Evolutionary conservation across 2,113 vertebrate species (phyloP).

Genomic region (Ceuthmochares aereus): DNA sequence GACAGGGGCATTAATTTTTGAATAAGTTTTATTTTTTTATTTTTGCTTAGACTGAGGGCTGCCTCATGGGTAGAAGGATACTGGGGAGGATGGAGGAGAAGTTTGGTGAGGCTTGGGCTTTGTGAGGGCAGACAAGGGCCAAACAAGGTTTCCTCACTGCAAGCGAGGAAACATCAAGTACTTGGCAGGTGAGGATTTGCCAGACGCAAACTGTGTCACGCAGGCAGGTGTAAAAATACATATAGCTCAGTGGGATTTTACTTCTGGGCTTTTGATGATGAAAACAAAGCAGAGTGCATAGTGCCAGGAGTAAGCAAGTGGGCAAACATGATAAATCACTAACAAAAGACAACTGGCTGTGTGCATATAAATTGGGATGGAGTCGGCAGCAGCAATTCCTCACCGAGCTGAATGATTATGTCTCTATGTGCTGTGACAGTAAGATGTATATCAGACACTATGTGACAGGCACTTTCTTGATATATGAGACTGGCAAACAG

Average conservation of each 20-base stretch:
- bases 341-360: background rate
- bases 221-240: background rate
- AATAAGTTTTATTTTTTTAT: background rate
- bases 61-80: background rate
- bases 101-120: background rate
- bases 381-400: constrained; percentile 5
- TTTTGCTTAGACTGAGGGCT: background rate
- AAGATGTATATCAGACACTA: background rate
- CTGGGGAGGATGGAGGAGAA: background rate
- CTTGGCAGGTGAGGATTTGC: background rate
- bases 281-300: background rate
- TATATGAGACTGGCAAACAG: background rate
- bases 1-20: background rate
- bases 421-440: background rate
- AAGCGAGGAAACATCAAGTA: background rate
- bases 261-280: background rate
- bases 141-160: background rate
- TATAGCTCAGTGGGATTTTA: background rate
- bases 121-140: background rate
- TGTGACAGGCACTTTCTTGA: background rate
- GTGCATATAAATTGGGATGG: background rate
- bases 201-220: background rate
- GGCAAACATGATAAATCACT: background rate
- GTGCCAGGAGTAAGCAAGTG: background rate
- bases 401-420: background rate